phyloP scores from a whole-genome alignment of 2,113 vertebrate species.

The Macrotus californicus region DNA sequence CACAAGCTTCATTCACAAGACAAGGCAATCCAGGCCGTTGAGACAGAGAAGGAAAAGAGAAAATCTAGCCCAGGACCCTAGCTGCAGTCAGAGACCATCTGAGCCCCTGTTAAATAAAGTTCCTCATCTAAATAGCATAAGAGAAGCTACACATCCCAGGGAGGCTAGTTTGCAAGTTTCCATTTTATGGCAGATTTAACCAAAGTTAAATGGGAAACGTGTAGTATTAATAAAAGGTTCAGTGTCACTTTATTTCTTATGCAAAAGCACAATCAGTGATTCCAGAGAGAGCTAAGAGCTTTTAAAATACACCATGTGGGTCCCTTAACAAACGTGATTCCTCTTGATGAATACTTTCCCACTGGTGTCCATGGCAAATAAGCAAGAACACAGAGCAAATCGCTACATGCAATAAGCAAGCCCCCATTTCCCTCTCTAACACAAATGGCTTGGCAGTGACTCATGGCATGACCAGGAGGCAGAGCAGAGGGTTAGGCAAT shows the following conservation, averaged over 20 bases:
- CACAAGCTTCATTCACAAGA: not conserved
- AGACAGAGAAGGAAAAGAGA: not conserved
- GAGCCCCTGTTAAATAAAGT: not conserved
- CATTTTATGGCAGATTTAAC: slow-evolving; percentile 73
- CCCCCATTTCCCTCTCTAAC: slow-evolving; percentile 72
- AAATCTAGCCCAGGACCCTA: not conserved
- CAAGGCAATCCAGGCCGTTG: not conserved
- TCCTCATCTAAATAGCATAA: slow-evolving; percentile 55
- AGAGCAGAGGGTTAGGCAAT: slow-evolving; percentile 57
- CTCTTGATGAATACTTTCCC: slow-evolving; percentile 67
- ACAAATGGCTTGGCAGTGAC: slow-evolving; percentile 77
- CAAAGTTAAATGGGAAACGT: slow-evolving; percentile 68
- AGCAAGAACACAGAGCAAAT: slow-evolving; percentile 71
- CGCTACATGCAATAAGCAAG: slow-evolving; percentile 72
- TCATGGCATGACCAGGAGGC: slow-evolving; percentile 65
- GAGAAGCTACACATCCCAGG: slow-evolving; percentile 66
- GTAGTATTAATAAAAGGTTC: slow-evolving; percentile 79
- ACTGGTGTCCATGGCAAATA: slow-evolving; percentile 63
- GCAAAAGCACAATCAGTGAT: slow-evolving; percentile 68
- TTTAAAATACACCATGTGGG: slow-evolving; percentile 72
- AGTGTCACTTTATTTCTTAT: slow-evolving; percentile 76
- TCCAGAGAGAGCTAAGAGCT: slow-evolving; percentile 64
- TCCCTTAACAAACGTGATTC: slow-evolving; percentile 69
- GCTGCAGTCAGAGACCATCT: not conserved
- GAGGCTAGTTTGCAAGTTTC: slow-evolving; percentile 59